Conservation (phyloP, 2,797 vertebrate species). For the Acrocephalus scirpaceus region DNA sequence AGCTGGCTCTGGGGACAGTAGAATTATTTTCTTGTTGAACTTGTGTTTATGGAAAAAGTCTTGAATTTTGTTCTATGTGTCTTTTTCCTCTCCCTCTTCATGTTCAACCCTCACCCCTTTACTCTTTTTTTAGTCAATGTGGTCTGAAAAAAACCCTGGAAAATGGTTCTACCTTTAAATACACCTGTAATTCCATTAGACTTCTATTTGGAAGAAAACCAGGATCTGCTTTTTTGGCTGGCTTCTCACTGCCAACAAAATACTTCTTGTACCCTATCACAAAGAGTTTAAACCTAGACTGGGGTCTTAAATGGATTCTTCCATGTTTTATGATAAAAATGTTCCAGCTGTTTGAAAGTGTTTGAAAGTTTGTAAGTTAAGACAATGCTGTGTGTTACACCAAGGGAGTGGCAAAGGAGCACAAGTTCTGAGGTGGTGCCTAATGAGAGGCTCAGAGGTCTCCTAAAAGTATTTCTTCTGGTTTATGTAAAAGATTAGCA, state of each 20-base stretch:
- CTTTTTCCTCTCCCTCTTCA: not conserved
- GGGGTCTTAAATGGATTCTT: not conserved
- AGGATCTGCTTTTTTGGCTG: not conserved
- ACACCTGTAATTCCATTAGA: not conserved
- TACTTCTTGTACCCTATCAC: not conserved
- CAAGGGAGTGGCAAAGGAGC: not conserved
- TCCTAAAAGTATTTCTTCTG: not conserved
- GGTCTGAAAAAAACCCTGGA: not conserved
- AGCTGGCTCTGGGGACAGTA: not conserved
- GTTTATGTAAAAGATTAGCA: not conserved
- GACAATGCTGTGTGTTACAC: accelerated
- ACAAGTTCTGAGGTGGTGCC: not conserved
- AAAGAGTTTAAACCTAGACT: not conserved
- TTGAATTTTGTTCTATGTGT: not conserved
- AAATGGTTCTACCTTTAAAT: not conserved
- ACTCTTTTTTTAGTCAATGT: not conserved
- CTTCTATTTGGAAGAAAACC: not conserved
- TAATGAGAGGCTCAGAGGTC: not conserved
- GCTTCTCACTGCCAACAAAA: not conserved
- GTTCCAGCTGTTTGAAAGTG: not conserved
- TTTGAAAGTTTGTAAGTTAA: not conserved
- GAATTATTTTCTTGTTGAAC: not conserved
- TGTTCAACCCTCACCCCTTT: not conserved
- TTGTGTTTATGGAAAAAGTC: not conserved
- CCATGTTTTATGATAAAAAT: not conserved